Evolutionary conservation across 2,888 invertebrate genomes (phyloP), one percentile per base, ranked within the genome.

Genomic region (Barypeithes pellucidus): DNA sequence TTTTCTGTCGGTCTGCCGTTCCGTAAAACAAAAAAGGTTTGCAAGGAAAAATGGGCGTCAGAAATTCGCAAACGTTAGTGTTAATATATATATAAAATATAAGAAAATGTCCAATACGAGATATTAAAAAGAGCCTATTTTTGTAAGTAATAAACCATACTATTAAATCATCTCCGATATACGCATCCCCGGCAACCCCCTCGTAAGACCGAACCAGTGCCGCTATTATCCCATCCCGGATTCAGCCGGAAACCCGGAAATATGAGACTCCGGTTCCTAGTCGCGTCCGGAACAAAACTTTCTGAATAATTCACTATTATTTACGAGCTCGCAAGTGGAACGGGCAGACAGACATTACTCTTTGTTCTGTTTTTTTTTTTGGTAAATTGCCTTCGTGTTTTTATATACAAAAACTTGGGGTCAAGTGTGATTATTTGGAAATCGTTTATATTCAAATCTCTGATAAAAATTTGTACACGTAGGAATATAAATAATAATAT

Each of bases 261-360:
- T 81, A 81, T 80, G 81, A 80, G 76, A 78, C 80, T 80, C 79
- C 81, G 74, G 74, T 70, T 60, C 43, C 70, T 67, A 70, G 66
- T 70, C 79, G 79, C 77, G 79, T 81, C 81, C 81, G 81, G 81
- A 77, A 76, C 75, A 68, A 76, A 81, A 80, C 77, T 80, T 79
- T 78, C 75, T 76, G 80, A 81, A 81, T 81, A 81, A 81, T 81
- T 81, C 80, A 78, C 79, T 72, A 81, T 81, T 82, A 81, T 82
- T 80, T 79, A 82, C 77, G 80, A 47, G 18, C 68, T 41, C 59
- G 61, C 60, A 68, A 62, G 54, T 59, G 57, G 67, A 73, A 73
- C 73, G 66, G 63, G 57, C 50, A 57, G 63, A 29, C 68, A 29
- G 29, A 29, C 14, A 54, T 14, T 14, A 3, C 24, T 18, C 11